phyloP scores from a whole-genome alignment of 2,888 invertebrate species.

The Eilema sororculum region DNA sequence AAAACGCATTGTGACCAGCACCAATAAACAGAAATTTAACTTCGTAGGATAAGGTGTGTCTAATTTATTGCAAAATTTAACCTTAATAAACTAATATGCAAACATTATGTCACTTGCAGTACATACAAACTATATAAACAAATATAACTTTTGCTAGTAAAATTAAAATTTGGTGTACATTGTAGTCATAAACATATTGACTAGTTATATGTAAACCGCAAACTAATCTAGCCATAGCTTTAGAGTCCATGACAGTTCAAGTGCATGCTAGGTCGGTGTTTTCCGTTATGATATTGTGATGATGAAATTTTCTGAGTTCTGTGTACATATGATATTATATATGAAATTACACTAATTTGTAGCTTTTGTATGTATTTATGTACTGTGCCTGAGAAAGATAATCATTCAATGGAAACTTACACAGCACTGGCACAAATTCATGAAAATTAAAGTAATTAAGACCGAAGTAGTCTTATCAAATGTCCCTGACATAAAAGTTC shows the following conservation, averaged over 20 bases:
- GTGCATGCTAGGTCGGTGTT: background rate
- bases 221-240: background rate
- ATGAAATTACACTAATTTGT: background rate
- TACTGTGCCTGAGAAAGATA: slow-evolving; percentile 20
- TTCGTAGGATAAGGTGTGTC: no score
- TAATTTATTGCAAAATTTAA: no score
- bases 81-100: no score
- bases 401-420: slow-evolving; percentile 24
- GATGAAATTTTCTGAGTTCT: no score
- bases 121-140: no score
- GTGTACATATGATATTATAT: background rate
- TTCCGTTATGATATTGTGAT: background rate
- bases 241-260: background rate
- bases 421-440: slow-evolving; percentile 47
- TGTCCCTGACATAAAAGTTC: slow-evolving; percentile 82
- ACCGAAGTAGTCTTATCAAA: slow-evolving; percentile 70
- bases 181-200: no score
- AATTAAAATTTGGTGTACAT: no score
- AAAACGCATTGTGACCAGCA: no score
- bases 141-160: no score
- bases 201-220: no score
- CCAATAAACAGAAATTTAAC: no score
- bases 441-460: slow-evolving; percentile 69
- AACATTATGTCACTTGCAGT: no score
- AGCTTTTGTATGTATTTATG: background rate